phyloP scores from a whole-genome alignment of 2,888 invertebrate species.

The Abscondita cerata region DNA sequence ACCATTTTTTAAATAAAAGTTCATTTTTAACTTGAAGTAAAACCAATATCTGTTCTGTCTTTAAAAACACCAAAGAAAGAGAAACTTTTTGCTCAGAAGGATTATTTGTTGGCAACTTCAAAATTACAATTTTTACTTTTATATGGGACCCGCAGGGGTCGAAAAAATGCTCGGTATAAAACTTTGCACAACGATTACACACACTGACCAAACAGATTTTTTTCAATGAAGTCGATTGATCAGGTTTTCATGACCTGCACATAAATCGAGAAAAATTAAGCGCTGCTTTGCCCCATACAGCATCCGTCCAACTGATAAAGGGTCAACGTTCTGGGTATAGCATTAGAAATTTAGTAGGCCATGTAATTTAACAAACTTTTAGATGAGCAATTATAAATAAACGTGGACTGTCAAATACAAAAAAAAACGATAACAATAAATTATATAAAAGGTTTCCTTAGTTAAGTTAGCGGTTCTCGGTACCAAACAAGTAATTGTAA shows the following conservation, averaged over 20 bases:
- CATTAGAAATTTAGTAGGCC: slow-evolving; percentile 27
- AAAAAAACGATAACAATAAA: no score
- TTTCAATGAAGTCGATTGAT: no score
- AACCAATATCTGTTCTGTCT: background rate
- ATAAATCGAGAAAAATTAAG: slow-evolving; percentile 25
- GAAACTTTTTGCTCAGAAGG: background rate
- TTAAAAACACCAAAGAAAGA: background rate
- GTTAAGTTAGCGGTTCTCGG: no score
- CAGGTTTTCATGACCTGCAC: slow-evolving; percentile 30
- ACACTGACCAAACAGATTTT: no score
- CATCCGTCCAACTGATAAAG: slow-evolving; percentile 29
- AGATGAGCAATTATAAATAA: no score
- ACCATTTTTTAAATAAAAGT: no score
- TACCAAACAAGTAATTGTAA: no score
- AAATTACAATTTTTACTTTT: slow-evolving; percentile 9
- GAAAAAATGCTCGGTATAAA: background rate
- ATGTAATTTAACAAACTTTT: slow-evolving; percentile 15
- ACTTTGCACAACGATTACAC: no score
- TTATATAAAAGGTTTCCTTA: no score
- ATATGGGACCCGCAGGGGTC: background rate
- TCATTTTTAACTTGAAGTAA: background rate
- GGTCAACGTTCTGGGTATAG: slow-evolving; percentile 31
- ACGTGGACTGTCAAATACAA: no score
- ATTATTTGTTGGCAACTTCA: background rate
- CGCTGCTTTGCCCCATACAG: slow-evolving; percentile 26